These are phyloP conservation scores for Spialia ferax DNA, from an alignment of 2,888 invertebrate genomes.

Conservation along the genomic window DNA sequence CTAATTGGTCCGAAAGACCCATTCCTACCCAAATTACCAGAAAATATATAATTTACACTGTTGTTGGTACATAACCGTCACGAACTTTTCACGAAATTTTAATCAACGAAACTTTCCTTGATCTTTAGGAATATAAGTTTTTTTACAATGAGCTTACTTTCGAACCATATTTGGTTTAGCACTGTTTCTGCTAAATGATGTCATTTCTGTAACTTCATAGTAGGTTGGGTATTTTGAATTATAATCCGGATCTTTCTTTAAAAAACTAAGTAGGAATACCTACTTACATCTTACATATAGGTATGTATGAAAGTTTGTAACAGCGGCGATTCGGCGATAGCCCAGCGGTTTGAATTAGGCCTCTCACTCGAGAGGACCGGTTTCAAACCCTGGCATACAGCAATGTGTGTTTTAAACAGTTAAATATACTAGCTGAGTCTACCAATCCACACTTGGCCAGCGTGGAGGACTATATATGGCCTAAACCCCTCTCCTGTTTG, in stretches of 20 bases:
- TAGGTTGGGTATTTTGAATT: not conserved
- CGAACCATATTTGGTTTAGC: conserved; percentile 31
- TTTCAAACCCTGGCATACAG: no score
- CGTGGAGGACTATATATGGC: no score
- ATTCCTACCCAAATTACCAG: not conserved
- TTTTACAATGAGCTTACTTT: conserved; percentile 12
- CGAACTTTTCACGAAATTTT: not conserved
- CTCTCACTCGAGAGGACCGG: no score
- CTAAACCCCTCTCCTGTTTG: no score
- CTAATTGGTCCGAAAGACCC: conserved; percentile 29
- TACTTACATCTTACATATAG: no score
- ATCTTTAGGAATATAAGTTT: not conserved
- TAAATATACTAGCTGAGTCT: no score
- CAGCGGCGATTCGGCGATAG: no score
- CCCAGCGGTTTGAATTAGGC: no score
- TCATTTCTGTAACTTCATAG: conserved; percentile 25
- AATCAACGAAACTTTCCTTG: not conserved
- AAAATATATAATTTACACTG: not conserved
- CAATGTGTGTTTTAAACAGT: no score
- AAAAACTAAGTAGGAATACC: not conserved
- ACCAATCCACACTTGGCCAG: no score
- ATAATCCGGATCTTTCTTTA: conserved; percentile 26
- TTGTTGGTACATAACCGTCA: not conserved
- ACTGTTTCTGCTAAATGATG: conserved; percentile 25
- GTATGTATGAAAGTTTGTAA: no score